These are phyloP conservation scores for Scaptomyza parva DNA, from an alignment of 2,888 invertebrate species.

Conservation along the genomic window DNA sequence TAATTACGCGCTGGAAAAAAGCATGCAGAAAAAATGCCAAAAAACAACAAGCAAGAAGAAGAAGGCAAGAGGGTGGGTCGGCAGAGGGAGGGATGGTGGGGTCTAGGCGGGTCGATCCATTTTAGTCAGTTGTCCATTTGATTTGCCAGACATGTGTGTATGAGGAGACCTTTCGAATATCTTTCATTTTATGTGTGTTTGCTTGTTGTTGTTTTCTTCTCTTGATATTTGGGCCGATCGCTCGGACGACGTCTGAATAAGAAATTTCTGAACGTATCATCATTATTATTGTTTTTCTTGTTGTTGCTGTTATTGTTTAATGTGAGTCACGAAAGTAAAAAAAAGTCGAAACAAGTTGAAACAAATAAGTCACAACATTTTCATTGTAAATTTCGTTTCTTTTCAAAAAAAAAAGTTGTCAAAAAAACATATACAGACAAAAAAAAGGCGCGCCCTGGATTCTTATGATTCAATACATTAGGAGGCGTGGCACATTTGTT, in stretches of 20 bases:
- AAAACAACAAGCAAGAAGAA: conserved; percentile 1
- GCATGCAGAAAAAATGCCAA: conserved; percentile 4
- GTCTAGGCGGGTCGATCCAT: conserved; percentile 28
- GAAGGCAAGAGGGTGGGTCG: not conserved
- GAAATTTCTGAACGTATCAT: conserved; percentile 50
- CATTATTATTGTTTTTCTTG: conserved; percentile 7
- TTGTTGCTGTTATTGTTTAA: conserved; percentile 24
- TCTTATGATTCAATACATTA: conserved; percentile 17
- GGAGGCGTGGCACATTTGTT: conserved; percentile 44
- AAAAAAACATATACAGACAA: too few species aligned
- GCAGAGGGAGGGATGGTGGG: too few species aligned
- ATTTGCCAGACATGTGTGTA: conserved; percentile 80
- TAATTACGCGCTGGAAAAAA: conserved; percentile 71
- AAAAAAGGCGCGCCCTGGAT: conserved; percentile 70
- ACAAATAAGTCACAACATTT: conserved; percentile 48
- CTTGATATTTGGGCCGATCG: conserved; percentile 57
- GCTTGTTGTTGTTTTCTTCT: conserved; percentile 15
- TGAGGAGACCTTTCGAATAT: conserved; percentile 78
- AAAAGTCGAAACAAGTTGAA: conserved; percentile 27
- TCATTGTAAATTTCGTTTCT: conserved; percentile 59
- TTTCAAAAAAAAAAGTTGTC: conserved; percentile 64
- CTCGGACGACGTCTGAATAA: conserved; percentile 65
- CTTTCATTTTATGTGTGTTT: too few species aligned
- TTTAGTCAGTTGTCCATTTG: conserved; percentile 69
- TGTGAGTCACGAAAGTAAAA: conserved; percentile 60